Percentiles rank a stretch among this genome's conserved stretches.
Conservation (phyloP, 2,113 vertebrate species). For the Scatophagus argus region DNA sequence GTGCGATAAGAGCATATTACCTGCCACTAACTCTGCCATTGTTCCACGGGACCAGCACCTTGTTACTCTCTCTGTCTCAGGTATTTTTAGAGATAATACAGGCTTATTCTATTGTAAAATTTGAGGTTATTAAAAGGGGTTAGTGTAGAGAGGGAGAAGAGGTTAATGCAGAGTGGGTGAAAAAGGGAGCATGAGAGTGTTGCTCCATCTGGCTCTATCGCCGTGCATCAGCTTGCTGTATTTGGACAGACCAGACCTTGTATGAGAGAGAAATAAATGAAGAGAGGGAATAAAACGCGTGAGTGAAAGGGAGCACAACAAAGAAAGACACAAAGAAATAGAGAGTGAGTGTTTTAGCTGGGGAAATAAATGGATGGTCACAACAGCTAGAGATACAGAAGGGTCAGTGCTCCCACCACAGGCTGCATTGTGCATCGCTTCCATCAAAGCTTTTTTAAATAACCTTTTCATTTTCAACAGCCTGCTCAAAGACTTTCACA, state of each 20-base stretch:
- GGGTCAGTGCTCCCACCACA: slow-evolving; percentile 51
- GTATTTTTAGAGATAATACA: slow-evolving; percentile 63
- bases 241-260: slow-evolving; percentile 51
- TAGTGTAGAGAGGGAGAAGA: slow-evolving; percentile 26
- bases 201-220: slow-evolving; percentile 21
- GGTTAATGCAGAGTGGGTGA: slow-evolving; percentile 37
- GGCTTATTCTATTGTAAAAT: slow-evolving; percentile 50
- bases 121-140: slow-evolving; percentile 65
- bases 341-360: not conserved
- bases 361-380: slow-evolving; percentile 29
- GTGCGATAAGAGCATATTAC: slow-evolving; percentile 70
- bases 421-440: slow-evolving; percentile 32
- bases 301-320: not conserved
- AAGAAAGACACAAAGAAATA: not conserved
- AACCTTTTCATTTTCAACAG: slow-evolving; percentile 41
- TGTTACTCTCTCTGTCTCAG: slow-evolving; percentile 52
- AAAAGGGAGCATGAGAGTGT: slow-evolving; percentile 30
- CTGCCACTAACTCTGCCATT: slow-evolving; percentile 58
- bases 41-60: slow-evolving; percentile 58
- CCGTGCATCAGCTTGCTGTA: slow-evolving; percentile 26
- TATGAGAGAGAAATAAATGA: slow-evolving; percentile 39
- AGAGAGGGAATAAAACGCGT: not conserved
- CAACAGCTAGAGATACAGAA: slow-evolving; percentile 28
- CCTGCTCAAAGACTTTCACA: not conserved
- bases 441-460: slow-evolving; percentile 37